Evolutionary conservation across 2,888 invertebrate genomes (phyloP).

Genomic region (Luperina nickerlii): DNA sequence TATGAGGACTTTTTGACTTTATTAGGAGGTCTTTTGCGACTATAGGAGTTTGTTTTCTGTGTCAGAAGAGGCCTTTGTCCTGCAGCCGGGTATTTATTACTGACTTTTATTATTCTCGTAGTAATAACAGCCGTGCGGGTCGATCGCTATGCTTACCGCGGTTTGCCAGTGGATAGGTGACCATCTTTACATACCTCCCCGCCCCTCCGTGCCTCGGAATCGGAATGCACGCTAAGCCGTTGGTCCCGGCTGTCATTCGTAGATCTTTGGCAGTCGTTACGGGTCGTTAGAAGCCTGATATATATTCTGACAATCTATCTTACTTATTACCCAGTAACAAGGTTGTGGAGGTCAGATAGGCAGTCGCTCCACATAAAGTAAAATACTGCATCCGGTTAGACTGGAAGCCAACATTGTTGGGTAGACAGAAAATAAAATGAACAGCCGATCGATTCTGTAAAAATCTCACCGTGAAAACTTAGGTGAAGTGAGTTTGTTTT

Average conservation of each 20-base stretch:
- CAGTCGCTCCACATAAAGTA: no score
- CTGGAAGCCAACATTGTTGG: no score
- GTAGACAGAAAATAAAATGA: no score
- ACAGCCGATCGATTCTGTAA: no score
- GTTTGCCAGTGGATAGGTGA: no score
- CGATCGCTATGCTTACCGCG: not conserved
- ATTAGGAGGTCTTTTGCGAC: not conserved
- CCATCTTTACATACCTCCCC: not conserved
- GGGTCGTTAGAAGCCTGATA: not conserved
- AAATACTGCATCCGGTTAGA: no score
- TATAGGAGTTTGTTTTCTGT: not conserved
- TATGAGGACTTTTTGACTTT: constrained; percentile 15
- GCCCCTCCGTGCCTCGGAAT: no score
- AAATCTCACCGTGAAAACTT: no score
- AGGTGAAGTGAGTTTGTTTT: no score
- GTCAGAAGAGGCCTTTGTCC: not conserved
- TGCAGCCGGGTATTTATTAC: not conserved
- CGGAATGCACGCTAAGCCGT: no score
- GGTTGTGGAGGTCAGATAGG: not conserved
- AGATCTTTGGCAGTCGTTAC: not conserved
- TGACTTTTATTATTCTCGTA: not conserved
- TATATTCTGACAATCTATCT: no score
- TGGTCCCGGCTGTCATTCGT: not conserved
- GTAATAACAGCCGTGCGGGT: not conserved
- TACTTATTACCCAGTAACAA: no score